A percentile compares a stretch with the other conserved stretches of the same genome.
phyloP scores from a whole-genome alignment of 64 coral and sea anemone genomes.

The Porites australiensis region DNA sequence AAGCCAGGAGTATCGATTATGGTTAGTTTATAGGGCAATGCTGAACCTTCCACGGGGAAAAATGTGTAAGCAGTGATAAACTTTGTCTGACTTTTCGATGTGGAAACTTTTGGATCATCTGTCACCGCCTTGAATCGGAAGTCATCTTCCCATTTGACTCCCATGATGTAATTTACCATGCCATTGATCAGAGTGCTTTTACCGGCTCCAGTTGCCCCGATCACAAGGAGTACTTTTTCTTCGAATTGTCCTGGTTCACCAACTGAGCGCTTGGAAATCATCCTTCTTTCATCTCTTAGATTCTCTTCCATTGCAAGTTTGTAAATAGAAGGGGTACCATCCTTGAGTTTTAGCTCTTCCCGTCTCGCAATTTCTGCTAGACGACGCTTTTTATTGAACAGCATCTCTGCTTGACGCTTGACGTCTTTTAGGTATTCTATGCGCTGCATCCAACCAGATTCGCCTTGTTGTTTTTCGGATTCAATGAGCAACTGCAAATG shows the following conservation, averaged over 20 bases:
- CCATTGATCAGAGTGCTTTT: conserved; percentile 59
- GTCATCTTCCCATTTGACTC: conserved; percentile 23
- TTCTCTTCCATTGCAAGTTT: too few relatives aligned
- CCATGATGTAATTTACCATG: conserved; percentile 31
- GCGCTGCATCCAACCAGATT: conserved; percentile 1
- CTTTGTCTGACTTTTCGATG: conserved; percentile 33
- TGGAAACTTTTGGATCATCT: conserved; percentile 15
- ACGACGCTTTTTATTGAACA: neutral
- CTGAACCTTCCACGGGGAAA: neutral
- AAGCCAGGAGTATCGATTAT: conserved; percentile 42
- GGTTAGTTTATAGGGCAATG: conserved; percentile 12
- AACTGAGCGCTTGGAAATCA: too few relatives aligned
- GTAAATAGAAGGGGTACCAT: too few relatives aligned
- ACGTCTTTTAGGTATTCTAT: neutral
- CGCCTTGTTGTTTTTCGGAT: neutral
- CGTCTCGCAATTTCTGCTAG: too few relatives aligned
- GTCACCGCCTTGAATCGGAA: conserved; percentile 29
- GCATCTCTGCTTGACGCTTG: conserved; percentile 14
- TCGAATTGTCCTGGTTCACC: too few relatives aligned
- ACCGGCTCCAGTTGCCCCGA: conserved; percentile 30
- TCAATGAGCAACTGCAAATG: conserved; percentile 41
- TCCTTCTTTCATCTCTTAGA: too few relatives aligned
- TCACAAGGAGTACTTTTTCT: conserved; percentile 30
- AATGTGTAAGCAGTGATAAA: conserved; percentile 57
- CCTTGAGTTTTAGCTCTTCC: too few relatives aligned